Percentiles rank a stretch among this genome's conserved stretches.
These are phyloP conservation scores for Hippolais icterina DNA, from an alignment of 2,113 vertebrate species.

Conservation along the genomic window DNA sequence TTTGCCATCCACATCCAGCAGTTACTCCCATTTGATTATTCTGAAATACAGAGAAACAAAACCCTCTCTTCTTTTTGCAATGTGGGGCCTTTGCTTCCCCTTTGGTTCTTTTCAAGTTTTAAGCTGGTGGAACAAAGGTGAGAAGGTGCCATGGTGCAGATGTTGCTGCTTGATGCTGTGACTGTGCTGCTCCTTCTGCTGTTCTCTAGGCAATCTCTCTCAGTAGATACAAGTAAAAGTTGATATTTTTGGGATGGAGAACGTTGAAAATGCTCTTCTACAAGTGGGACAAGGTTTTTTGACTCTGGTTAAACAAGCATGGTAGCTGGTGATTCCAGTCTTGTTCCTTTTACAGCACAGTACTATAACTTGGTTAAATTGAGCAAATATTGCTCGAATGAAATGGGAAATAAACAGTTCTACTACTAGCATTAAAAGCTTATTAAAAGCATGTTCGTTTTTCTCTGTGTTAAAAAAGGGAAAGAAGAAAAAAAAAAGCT, in stretches of 20 bases:
- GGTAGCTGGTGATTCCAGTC: neutral
- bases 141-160: accelerated
- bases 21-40: neutral
- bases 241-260: neutral
- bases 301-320: neutral
- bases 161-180: neutral
- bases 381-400: neutral
- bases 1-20: neutral
- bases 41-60: neutral
- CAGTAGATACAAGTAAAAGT: too few relatives aligned
- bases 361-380: neutral
- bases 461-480: neutral
- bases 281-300: neutral
- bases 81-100: neutral
- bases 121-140: neutral
- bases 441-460: neutral
- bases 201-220: neutral
- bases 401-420: neutral
- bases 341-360: neutral
- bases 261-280: neutral
- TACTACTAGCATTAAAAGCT: neutral
- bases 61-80: neutral
- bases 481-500: neutral
- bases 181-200: neutral
- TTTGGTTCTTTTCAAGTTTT: neutral